These are phyloP conservation scores for Micrasema longulum DNA, from an alignment of 1,140 invertebrate species.

Conservation along the genomic window DNA sequence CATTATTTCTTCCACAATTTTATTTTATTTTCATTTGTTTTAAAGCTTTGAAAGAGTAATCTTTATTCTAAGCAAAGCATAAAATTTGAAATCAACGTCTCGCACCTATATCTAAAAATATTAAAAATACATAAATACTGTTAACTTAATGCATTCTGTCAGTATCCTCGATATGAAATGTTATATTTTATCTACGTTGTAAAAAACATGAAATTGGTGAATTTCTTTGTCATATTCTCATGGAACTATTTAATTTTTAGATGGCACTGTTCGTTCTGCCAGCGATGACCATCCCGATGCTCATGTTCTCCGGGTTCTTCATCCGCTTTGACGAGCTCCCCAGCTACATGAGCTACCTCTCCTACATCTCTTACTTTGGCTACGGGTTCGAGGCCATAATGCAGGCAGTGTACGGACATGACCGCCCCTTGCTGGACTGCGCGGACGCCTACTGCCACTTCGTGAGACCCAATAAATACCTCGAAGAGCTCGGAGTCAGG, in stretches of 20 bases:
- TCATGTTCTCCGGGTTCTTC: slow-evolving; percentile 89
- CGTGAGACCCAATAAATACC: slow-evolving; percentile 61
- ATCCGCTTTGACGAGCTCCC: slow-evolving; percentile 83
- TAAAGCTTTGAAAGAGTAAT: no score
- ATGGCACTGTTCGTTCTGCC: slow-evolving; percentile 85
- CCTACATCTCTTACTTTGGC: slow-evolving; percentile 81
- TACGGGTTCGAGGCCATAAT: slow-evolving; percentile 85
- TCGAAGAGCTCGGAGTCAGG: slow-evolving; percentile 65
- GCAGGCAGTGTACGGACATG: slow-evolving; percentile 79
- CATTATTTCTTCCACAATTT: no score
- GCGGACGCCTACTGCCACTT: slow-evolving; percentile 64
- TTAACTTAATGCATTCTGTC: no score
- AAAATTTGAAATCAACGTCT: no score
- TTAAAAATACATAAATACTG: no score
- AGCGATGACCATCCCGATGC: slow-evolving; percentile 83
- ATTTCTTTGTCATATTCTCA: no score
- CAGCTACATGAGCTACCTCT: slow-evolving; percentile 76
- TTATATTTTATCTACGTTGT: no score
- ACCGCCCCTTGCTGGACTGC: slow-evolving; percentile 71
- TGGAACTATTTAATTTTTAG: slow-evolving; percentile 66
- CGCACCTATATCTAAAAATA: no score
- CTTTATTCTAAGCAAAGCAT: no score
- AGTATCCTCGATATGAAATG: no score
- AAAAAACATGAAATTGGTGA: no score
- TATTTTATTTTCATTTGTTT: no score